Evolutionary conservation across 92 coral and sea anemone genomes (phyloP).

Genomic region (Nematostella vectensis): DNA sequence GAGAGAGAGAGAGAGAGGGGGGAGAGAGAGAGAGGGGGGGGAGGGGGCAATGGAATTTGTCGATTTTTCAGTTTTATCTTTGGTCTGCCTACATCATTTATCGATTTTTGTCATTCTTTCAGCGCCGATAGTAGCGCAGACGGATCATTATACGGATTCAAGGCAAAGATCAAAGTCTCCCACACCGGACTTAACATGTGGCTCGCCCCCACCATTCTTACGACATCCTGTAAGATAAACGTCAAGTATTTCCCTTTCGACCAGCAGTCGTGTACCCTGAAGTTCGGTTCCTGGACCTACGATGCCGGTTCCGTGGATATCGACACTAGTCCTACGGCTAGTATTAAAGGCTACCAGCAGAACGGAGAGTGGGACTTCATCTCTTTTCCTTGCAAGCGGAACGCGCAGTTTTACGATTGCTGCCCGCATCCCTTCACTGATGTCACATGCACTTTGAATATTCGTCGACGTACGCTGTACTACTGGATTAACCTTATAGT

Average conservation of each 20-base stretch:
- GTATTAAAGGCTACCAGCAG: constrained; percentile 35
- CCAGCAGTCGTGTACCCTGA: constrained; percentile 67
- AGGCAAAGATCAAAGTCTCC: too few relatives aligned
- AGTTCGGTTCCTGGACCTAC: constrained; percentile 96
- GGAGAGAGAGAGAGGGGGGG: too few relatives aligned
- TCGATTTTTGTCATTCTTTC: too few relatives aligned
- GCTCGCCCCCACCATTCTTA: too few relatives aligned
- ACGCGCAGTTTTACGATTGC: constrained; percentile 53
- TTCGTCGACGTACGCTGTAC: constrained; percentile 72
- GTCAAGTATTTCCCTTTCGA: constrained; percentile 62
- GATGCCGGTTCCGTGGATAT: constrained; percentile 73
- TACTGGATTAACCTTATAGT: constrained; percentile 76
- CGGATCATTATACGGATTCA: too few relatives aligned
- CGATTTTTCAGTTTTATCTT: too few relatives aligned
- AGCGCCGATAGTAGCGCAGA: too few relatives aligned
- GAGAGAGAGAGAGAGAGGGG: too few relatives aligned
- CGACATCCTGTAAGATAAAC: too few relatives aligned
- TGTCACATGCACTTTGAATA: constrained; percentile 78
- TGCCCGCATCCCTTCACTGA: constrained; percentile 85
- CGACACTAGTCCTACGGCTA: constrained; percentile 31
- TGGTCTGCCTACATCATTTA: too few relatives aligned
- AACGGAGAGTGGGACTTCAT: constrained; percentile 90
- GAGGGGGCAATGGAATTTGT: too few relatives aligned
- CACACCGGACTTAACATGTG: too few relatives aligned
- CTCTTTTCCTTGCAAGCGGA: constrained; percentile 64